A percentile compares a stretch with the other conserved stretches of the same genome.
These are phyloP conservation scores for Halotydeus destructor DNA, from an alignment of 1,140 invertebrate species.

Conservation along the genomic window DNA sequence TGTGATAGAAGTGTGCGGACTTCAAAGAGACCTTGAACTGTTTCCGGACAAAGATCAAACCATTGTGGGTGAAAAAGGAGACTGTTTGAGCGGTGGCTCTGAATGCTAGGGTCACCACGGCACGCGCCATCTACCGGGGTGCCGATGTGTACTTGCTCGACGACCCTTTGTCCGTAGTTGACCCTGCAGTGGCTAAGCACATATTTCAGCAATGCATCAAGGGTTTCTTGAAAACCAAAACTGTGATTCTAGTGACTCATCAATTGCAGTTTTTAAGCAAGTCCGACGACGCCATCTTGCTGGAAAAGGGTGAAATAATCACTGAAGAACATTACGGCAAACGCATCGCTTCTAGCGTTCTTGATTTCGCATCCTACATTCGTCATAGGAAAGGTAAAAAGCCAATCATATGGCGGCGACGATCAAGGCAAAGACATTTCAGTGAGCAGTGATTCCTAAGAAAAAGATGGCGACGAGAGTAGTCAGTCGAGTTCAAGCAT, in stretches of 20 bases:
- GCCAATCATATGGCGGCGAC: neutral
- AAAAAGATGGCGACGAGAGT: too few species aligned
- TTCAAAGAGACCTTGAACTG: slow-evolving; percentile 24
- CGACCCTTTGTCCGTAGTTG: slow-evolving; percentile 32
- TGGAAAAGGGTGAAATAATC: slow-evolving; percentile 35
- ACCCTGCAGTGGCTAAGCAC: slow-evolving; percentile 27
- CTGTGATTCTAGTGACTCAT: slow-evolving; percentile 41
- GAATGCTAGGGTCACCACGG: slow-evolving; percentile 72
- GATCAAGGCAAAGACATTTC: neutral
- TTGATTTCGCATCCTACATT: neutral
- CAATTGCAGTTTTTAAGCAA: slow-evolving; percentile 38
- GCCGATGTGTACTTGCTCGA: slow-evolving; percentile 29
- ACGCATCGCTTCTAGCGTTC: neutral
- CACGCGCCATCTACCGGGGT: slow-evolving; percentile 30
- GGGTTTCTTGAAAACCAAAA: slow-evolving; percentile 36
- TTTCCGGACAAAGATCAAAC: slow-evolving; percentile 33
- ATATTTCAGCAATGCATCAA: slow-evolving; percentile 24
- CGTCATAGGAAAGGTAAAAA: neutral
- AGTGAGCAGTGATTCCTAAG: too few species aligned
- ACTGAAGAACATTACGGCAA: neutral
- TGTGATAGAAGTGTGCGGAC: slow-evolving; percentile 26
- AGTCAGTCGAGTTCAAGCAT: neutral
- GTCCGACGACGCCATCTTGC: slow-evolving; percentile 47
- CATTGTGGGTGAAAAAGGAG: slow-evolving; percentile 31
- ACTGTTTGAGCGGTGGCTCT: slow-evolving; percentile 93